Percentiles rank a stretch among this genome's conserved stretches.
These are phyloP conservation scores for Dryomyza anilis DNA, from an alignment of 2,888 invertebrate species.

Conservation along the genomic window DNA sequence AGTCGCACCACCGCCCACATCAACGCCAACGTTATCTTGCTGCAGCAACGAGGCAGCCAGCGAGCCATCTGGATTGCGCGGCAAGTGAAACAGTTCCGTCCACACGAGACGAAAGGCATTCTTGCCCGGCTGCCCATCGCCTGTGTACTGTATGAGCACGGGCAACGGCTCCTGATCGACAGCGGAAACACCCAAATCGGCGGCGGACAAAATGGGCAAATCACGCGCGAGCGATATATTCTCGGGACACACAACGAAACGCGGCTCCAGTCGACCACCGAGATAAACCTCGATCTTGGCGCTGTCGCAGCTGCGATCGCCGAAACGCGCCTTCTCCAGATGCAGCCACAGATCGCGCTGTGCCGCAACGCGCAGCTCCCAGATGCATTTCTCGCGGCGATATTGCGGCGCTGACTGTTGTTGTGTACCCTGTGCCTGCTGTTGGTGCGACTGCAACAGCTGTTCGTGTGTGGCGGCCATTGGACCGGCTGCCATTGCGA, in stretches of 20 bases:
- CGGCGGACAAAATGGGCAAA: conserved; percentile 78
- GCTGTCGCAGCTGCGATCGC: conserved; percentile 83
- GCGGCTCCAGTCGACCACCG: conserved; percentile 74
- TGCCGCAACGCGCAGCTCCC: conserved; percentile 81
- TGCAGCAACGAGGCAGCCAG: conserved; percentile 78
- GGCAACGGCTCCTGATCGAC: conserved; percentile 69
- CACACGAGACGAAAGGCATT: conserved; percentile 88
- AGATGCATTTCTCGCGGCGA: conserved; percentile 72
- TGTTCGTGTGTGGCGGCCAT: conserved; percentile 55
- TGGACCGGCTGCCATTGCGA: conserved; percentile 63
- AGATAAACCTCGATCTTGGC: conserved; percentile 84
- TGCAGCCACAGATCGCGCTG: conserved; percentile 87
- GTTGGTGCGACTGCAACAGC: no score
- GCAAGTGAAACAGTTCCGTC: conserved; percentile 87
- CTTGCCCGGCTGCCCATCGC: conserved; percentile 78
- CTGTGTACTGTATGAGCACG: conserved; percentile 74
- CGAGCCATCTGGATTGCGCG: conserved; percentile 81
- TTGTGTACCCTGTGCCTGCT: no score
- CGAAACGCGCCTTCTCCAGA: conserved; percentile 84
- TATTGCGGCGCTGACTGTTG: no score
- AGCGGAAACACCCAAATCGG: conserved; percentile 70
- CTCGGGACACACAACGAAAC: conserved; percentile 82
- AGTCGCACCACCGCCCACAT: no score
- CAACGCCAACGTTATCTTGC: no score
- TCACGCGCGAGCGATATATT: conserved; percentile 82